Conservation (phyloP, 2,888 invertebrate genomes). For the Polyommatus iphigenia region DNA sequence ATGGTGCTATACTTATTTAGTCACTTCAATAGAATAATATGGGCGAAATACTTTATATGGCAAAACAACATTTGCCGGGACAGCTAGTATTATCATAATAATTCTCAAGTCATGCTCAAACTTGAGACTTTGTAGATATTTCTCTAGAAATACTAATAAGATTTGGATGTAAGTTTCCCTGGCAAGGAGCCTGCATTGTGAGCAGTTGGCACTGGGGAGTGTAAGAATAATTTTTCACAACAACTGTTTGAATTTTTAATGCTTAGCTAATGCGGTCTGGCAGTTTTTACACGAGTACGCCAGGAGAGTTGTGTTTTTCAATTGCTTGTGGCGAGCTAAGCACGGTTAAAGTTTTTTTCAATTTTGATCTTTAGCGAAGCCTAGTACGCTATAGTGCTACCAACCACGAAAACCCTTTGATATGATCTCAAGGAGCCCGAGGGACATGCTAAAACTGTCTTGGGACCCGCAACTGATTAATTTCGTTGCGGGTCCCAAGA, state of each 20-base stretch:
- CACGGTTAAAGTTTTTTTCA: too few species aligned
- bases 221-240: constrained; percentile 15
- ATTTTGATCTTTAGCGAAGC: too few species aligned
- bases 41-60: too few species aligned
- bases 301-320: background rate
- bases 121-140: background rate
- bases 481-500: too few species aligned
- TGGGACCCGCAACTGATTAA: too few species aligned
- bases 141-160: background rate
- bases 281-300: background rate
- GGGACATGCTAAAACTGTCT: too few species aligned
- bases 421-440: too few species aligned
- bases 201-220: background rate
- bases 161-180: constrained; percentile 4
- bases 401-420: too few species aligned
- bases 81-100: background rate
- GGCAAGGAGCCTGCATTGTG: constrained; percentile 1
- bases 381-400: too few species aligned
- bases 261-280: background rate
- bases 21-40: too few species aligned
- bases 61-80: too few species aligned
- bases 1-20: too few species aligned
- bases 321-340: background rate
- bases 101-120: background rate
- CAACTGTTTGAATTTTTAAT: constrained; percentile 11